These are phyloP conservation scores for Delichon dasypus DNA, from an alignment of 2,797 vertebrate genomes.

Conservation along the genomic window DNA sequence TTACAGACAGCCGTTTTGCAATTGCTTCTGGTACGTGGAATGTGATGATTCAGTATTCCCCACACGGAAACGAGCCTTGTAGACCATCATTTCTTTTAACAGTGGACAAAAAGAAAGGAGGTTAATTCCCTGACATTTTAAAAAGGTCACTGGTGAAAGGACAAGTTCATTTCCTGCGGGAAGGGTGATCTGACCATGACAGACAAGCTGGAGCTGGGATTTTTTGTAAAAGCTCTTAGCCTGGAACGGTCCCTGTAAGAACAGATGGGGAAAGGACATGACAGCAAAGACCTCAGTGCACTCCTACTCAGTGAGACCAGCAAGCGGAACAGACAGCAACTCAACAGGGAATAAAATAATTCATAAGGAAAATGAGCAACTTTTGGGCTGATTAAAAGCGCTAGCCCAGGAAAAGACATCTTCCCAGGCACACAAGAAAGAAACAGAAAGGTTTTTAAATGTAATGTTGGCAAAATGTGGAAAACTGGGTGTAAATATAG, in stretches of 20 bases:
- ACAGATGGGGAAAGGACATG: neutral
- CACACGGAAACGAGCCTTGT: neutral
- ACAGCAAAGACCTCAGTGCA: neutral
- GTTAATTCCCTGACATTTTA: conserved; percentile 53
- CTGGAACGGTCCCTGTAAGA: neutral
- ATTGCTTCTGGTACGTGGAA: conserved; percentile 34
- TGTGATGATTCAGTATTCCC: conserved; percentile 62
- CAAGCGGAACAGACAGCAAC: neutral
- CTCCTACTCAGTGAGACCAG: neutral
- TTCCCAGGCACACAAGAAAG: neutral
- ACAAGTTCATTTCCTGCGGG: conserved; percentile 40
- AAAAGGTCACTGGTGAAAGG: conserved; percentile 51
- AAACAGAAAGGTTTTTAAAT: neutral
- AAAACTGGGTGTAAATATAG: neutral
- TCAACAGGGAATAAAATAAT: neutral
- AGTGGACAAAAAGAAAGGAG: conserved; percentile 36
- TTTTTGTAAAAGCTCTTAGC: neutral
- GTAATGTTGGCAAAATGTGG: neutral
- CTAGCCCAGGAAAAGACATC: neutral
- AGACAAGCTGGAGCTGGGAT: neutral
- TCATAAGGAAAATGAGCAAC: neutral
- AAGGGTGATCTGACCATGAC: conserved; percentile 8
- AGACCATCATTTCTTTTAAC: conserved; percentile 26
- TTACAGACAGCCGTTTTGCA: conserved; percentile 17
- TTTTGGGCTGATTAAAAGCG: neutral